Evolutionary conservation across 2,113 vertebrate species (phyloP).

Genomic region (Ascaphus truei): DNA sequence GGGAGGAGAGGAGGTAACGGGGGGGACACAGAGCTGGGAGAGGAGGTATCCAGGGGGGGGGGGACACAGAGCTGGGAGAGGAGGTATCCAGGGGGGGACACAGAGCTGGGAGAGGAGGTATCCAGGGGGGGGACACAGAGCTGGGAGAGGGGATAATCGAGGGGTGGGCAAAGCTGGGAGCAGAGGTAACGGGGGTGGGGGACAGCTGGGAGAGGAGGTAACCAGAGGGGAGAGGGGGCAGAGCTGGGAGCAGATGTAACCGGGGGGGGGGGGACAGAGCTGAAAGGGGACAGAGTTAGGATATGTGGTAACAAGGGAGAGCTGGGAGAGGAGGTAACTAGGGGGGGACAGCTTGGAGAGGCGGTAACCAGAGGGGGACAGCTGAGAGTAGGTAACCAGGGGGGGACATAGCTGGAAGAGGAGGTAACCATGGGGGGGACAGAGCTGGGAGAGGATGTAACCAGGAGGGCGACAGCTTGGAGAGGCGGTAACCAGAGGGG

Average conservation of each 20-base stretch:
- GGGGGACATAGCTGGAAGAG: background rate
- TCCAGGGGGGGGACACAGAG: background rate
- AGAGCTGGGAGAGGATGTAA: fast-evolving
- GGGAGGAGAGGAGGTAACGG: background rate
- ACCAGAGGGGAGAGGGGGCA: background rate
- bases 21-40: background rate
- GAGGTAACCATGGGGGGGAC: background rate
- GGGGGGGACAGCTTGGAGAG: background rate
- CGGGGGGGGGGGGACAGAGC: fast-evolving
- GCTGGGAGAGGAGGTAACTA: background rate
- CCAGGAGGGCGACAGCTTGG: background rate
- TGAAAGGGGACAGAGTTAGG: background rate
- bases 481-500: constrained; percentile 21
- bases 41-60: background rate
- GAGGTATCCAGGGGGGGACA: background rate
- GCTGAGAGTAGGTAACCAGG: background rate
- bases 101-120: background rate
- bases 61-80: background rate
- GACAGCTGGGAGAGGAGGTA: background rate
- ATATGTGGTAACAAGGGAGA: background rate
- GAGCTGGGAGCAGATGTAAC: fast-evolving
- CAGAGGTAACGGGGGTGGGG: background rate
- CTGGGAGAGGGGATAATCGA: too few relatives aligned
- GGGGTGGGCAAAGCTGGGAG: background rate
- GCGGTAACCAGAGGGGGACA: background rate